A percentile compares a stretch with the other conserved stretches of the same genome.
Evolutionary conservation across 2,113 vertebrate genomes (phyloP).

Genomic region (Plotosus lineatus): DNA sequence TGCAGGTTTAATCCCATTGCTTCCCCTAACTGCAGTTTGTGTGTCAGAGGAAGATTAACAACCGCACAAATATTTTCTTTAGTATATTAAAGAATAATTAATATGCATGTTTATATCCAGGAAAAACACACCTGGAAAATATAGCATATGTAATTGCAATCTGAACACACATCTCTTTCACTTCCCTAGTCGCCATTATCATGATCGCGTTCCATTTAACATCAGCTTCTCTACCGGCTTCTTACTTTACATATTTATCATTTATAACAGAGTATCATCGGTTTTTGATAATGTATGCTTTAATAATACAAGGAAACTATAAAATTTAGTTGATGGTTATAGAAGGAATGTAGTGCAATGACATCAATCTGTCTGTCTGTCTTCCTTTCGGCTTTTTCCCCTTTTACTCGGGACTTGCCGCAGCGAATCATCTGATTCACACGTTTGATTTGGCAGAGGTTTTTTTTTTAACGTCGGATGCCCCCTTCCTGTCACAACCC

Average conservation of each 20-base stretch:
- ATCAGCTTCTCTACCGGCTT: background rate
- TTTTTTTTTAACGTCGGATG: too few relatives aligned
- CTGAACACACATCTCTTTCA: constrained; percentile 6
- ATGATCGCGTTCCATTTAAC: constrained; percentile 15
- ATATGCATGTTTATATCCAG: constrained; percentile 26
- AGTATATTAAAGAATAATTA: constrained; percentile 25
- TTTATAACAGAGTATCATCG: background rate
- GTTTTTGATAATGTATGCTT: background rate
- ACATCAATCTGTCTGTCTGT: background rate
- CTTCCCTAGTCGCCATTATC: constrained; percentile 12
- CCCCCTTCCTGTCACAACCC: too few relatives aligned
- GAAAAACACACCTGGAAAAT: background rate
- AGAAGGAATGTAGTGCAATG: background rate
- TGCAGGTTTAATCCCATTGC: constrained; percentile 43
- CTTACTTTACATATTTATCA: constrained; percentile 25
- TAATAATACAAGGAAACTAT: background rate
- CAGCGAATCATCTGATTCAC: too few relatives aligned
- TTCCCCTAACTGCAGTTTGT: constrained; percentile 21
- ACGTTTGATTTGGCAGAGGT: too few relatives aligned
- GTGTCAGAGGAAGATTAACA: constrained; percentile 37
- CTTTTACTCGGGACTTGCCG: too few relatives aligned
- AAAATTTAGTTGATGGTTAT: background rate
- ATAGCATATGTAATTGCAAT: constrained; percentile 4
- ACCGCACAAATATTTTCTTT: constrained; percentile 26
- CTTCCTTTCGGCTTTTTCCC: too few relatives aligned